Evolutionary conservation across 2,888 invertebrate genomes (phyloP), one percentile per base, ranked within the genome.

Genomic region (Argyra leucocephala): DNA sequence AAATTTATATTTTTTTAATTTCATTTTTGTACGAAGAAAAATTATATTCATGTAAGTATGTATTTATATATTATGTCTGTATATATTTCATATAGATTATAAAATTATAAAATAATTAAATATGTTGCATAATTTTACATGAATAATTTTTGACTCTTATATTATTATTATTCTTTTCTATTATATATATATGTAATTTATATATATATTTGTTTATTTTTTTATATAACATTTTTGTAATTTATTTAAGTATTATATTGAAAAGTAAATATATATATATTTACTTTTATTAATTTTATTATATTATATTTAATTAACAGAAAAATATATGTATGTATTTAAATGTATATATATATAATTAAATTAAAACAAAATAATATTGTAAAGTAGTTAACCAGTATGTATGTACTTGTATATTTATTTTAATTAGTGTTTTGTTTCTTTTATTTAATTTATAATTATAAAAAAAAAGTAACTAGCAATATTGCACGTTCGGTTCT

Each of bases 401-500:
- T 48, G 12, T 48, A n/a, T n/a, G 31, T 31, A 31, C 10, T 31
- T 31, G 31, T 31, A 31, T 7, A 31, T 31, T 31, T 31, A 31
- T 61, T 63, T 63, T 62, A 37, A 64, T 62, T 64, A 61, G 61
- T 59, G 61, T 63, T 61, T 64, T 65, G 57, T 62, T 62, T 65
- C n/a, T 65, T 63, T 58, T 64, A n/a, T 62, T 31, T 67, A 65
- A 58, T 64, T 66, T 64, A 65, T 66, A 65, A 66, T 66, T 66
- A 66, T 66, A 64, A 66, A 64, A 73, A 73, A 69, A 72, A 73
- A 72, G 74, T 73, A 80, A 80, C 80, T 80, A 80, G 80, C 77
- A 74, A 76, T 80, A 80, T 80, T 80, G 80, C 80, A 80, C 80
- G 80, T 79, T 78, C 75, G 77, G 77, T 76, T 74, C 70, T 67